These are phyloP conservation scores for Sebastes variabilis DNA, from an alignment of 2,797 vertebrate species.

Conservation along the genomic window DNA sequence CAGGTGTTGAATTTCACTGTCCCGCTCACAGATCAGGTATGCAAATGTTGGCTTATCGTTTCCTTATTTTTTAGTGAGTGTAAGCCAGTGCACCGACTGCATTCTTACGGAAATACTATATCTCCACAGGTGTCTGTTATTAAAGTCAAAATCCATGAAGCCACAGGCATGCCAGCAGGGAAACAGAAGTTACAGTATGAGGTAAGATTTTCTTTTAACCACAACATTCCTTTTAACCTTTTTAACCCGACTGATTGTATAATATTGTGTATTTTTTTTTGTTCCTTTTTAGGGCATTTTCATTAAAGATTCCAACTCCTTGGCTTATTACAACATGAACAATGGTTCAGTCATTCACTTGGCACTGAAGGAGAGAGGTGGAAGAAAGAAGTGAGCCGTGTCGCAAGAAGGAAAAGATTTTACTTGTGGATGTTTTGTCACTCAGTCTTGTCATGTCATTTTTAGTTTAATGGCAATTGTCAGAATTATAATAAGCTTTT, in stretches of 20 bases:
- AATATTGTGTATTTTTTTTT: background rate
- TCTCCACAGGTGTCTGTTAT: constrained; percentile 94
- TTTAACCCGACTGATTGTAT: background rate
- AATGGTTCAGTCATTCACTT: constrained; percentile 95
- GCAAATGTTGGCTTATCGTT: background rate
- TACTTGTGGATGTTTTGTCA: background rate
- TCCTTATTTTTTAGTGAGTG: background rate
- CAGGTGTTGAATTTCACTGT: constrained; percentile 96
- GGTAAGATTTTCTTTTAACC: constrained; percentile 73
- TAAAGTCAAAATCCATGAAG: constrained; percentile 99
- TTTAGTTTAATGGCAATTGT: constrained; percentile 18
- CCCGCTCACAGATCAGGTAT: constrained; percentile 96
- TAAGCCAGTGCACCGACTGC: background rate
- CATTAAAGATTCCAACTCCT: constrained; percentile 98
- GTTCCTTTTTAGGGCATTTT: constrained; percentile 91
- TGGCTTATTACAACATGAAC: constrained; percentile 98
- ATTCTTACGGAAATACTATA: constrained; percentile 31
- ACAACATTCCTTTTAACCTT: background rate
- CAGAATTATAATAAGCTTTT: constrained; percentile 6
- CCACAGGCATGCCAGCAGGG: constrained; percentile 97
- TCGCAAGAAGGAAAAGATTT: constrained; percentile 5
- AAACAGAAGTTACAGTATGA: constrained; percentile 99
- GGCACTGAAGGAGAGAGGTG: constrained; percentile 98
- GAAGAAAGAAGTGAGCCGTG: constrained; percentile 92
- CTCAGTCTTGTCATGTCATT: background rate